Conservation (phyloP, 2,797 vertebrate genomes). For the Neopelma chrysocephalum region DNA sequence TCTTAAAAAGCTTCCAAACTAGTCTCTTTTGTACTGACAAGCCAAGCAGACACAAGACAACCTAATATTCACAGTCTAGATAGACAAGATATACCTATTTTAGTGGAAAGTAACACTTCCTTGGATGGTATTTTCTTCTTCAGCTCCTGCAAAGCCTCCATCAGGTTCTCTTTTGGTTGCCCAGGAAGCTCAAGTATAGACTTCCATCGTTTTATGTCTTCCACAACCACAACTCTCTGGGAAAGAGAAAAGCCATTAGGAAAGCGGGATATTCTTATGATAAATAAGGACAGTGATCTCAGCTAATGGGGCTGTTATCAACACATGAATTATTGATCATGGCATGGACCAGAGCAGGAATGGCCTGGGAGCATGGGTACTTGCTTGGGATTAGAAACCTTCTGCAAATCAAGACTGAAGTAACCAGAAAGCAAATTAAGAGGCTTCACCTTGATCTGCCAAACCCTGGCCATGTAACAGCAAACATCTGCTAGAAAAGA, state of each 20-base stretch:
- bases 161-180: constrained; percentile 88
- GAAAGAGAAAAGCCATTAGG: constrained; percentile 68
- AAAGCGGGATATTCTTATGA: constrained; percentile 43
- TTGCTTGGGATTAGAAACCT: constrained; percentile 50
- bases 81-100: constrained; percentile 84
- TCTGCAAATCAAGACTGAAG: constrained; percentile 38
- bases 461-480: not conserved
- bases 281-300: constrained; percentile 48
- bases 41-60: not conserved
- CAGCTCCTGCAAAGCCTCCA: constrained; percentile 85
- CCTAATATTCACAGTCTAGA: not conserved
- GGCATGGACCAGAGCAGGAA: constrained; percentile 40
- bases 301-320: constrained; percentile 64
- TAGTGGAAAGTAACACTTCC: constrained; percentile 90
- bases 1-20: not conserved
- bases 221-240: constrained; percentile 96
- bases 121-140: constrained; percentile 95
- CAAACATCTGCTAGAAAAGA: not conserved
- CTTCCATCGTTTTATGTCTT: constrained; percentile 93
- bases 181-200: constrained; percentile 86
- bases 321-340: constrained; percentile 71
- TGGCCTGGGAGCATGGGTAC: constrained; percentile 35
- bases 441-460: constrained; percentile 27
- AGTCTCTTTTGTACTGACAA: not conserved
- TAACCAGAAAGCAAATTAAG: constrained; percentile 56